These are phyloP conservation scores for Epinotia ramella DNA, from an alignment of 2,888 invertebrate genomes.

Conservation along the genomic window DNA sequence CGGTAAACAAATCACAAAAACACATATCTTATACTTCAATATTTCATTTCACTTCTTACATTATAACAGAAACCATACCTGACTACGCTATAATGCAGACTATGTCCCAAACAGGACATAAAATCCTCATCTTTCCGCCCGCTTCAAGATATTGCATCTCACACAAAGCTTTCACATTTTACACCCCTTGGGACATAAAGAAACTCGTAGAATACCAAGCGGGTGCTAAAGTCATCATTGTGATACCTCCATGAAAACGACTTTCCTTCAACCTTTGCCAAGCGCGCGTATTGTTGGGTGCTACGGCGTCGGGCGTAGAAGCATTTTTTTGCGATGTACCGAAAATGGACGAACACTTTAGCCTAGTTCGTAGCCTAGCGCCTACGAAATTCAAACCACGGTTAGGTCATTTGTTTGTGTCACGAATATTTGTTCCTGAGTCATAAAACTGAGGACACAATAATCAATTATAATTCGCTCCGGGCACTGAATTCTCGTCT, in stretches of 20 bases:
- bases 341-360: background rate
- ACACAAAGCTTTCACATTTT: conserved; percentile 29
- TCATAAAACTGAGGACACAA: background rate
- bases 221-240: background rate
- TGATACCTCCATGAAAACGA: background rate
- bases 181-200: conserved; percentile 11
- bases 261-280: too few relatives aligned
- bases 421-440: too few relatives aligned
- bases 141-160: conserved; percentile 16
- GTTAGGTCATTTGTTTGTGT: too few relatives aligned
- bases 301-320: background rate
- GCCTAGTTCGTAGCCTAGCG: too few relatives aligned
- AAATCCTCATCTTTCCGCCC: conserved; percentile 17
- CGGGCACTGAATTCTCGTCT: background rate
- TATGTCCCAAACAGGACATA: conserved; percentile 15
- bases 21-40: too few relatives aligned
- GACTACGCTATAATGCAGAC: conserved; percentile 16
- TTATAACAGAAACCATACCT: background rate
- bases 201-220: conserved; percentile 12
- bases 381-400: too few relatives aligned
- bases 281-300: too few relatives aligned
- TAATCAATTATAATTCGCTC: background rate
- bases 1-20: too few relatives aligned
- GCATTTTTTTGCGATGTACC: background rate
- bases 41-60: background rate